These are phyloP conservation scores for Drosophila vallismaia DNA, from an alignment of 2,888 invertebrate genomes.

Conservation along the genomic window DNA sequence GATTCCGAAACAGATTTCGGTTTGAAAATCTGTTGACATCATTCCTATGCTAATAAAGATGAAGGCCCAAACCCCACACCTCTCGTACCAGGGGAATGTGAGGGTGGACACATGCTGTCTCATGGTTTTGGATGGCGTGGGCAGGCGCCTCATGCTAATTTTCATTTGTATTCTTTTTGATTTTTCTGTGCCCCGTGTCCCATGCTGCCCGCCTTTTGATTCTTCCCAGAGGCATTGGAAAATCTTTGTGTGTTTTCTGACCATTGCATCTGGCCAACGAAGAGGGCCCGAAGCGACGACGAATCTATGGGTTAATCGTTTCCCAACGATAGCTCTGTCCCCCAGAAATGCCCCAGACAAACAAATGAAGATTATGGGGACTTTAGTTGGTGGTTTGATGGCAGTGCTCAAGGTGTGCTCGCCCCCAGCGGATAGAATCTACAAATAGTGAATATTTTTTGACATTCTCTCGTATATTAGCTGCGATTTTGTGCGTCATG, in stretches of 20 bases:
- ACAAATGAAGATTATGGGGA: constrained; percentile 72
- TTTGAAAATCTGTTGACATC: constrained; percentile 42
- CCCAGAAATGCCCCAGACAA: constrained; percentile 45
- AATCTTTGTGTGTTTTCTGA: constrained; percentile 46
- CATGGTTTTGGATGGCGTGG: constrained; percentile 27
- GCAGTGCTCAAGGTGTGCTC: constrained; percentile 65
- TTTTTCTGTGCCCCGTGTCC: constrained; percentile 24
- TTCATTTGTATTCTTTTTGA: constrained; percentile 47
- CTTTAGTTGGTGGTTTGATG: constrained; percentile 55
- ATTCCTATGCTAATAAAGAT: constrained; percentile 41
- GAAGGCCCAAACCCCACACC: constrained; percentile 11
- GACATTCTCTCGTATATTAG: constrained; percentile 16
- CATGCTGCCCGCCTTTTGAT: constrained; percentile 33
- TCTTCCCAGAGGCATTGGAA: constrained; percentile 20
- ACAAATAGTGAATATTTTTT: constrained; percentile 5
- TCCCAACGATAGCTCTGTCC: constrained; percentile 45
- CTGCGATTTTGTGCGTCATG: constrained; percentile 44
- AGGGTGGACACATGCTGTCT: constrained; percentile 42
- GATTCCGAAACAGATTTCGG: neutral
- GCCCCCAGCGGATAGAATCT: constrained; percentile 28
- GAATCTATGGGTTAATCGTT: constrained; percentile 60
- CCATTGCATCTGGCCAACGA: constrained; percentile 55
- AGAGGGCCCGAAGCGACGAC: constrained; percentile 37
- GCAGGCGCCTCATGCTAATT: constrained; percentile 64
- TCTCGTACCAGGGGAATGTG: constrained; percentile 4